Base-by-base conservation (phyloP, 92 coral and sea anemone genomes). In the Phymanthus crucifer region DNA sequence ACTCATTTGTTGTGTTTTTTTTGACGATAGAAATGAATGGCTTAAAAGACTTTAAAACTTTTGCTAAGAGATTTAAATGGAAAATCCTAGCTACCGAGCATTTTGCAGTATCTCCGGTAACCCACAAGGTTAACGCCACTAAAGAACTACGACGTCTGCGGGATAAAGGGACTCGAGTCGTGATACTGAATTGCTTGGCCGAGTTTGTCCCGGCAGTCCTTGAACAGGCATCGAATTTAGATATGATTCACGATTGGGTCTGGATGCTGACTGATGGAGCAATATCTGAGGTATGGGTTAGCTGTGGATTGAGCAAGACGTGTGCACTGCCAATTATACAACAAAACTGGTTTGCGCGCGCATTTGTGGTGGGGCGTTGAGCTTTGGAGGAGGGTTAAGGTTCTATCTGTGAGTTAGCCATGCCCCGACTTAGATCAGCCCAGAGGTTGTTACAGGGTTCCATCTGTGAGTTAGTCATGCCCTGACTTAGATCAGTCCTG, bases 231-330 rank as follows among this genome's bases (percentile, higher is more conserved):
- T 75, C 78, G 6, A 65, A 80, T 21, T 81, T 93, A 18, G 89
- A 79, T 18, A 93, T 93, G 97, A 65, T 87, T 26, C 83, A 73
- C 27, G 90, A 85, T 18, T 93, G 92, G 94, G 94, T 88, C 2
- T 93, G 97, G 97, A 85, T 93, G 24, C 75, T 90, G 23, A 87
- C 90, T 7, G 92, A 90, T 52, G 87, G 78, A 35, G 94, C 94
- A 14, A 87, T 87, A 33, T 64, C 84, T 17, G 68, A 80, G 84
- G 92, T 88, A 16, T 45, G 89, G 9, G 0, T 43, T 11, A 10
- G 13, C 10, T 43, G 2, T 3, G 1, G 48, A 2, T 43, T 43
- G n/a, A n/a, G n/a, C n/a, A n/a, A n/a, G n/a, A n/a, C n/a, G n/a
- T n/a, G n/a, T n/a, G 1, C 13, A 2, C 1, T 43, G 14, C 16